Conservation (phyloP, 1,140 invertebrate species). For the Dendrolimus kikuchii region DNA sequence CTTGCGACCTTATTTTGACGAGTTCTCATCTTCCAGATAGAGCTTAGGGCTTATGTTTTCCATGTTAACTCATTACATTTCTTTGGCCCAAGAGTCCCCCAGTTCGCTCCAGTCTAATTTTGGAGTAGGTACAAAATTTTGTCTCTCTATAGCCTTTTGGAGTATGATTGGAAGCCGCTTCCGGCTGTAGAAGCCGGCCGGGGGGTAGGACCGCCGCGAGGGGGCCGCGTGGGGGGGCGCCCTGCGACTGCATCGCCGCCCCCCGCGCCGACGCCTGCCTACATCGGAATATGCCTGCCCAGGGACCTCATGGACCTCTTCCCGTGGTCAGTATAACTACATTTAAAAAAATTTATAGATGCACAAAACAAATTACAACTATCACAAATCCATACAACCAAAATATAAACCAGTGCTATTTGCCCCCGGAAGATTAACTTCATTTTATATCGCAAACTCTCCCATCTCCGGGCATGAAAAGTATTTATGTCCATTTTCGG, state of each 20-base stretch:
- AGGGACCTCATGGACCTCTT: constrained; percentile 79
- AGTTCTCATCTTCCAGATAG: too few relatives aligned
- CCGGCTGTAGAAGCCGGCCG: constrained; percentile 16
- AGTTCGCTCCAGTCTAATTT: neutral
- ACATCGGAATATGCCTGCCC: constrained; percentile 87
- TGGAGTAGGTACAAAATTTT: neutral
- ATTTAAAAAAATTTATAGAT: neutral
- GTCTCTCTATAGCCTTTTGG: constrained; percentile 35
- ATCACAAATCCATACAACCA: too few relatives aligned
- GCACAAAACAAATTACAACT: too few relatives aligned
- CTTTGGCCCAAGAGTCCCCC: too few relatives aligned
- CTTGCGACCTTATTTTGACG: too few relatives aligned
- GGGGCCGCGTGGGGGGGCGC: constrained; percentile 6
- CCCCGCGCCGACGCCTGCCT: constrained; percentile 38
- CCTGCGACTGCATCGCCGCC: constrained; percentile 15
- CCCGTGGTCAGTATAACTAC: constrained; percentile 62
- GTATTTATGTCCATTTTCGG: too few relatives aligned
- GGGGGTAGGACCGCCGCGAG: constrained; percentile 6
- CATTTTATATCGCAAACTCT: too few relatives aligned
- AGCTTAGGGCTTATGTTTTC: too few relatives aligned
- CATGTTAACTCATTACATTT: too few relatives aligned
- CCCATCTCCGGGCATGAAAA: too few relatives aligned
- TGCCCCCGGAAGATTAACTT: too few relatives aligned
- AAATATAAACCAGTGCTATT: too few relatives aligned
- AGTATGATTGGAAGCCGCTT: constrained; percentile 67